These are phyloP conservation scores for Bombyx mandarina DNA, from an alignment of 1,140 invertebrate species.

Conservation along the genomic window DNA sequence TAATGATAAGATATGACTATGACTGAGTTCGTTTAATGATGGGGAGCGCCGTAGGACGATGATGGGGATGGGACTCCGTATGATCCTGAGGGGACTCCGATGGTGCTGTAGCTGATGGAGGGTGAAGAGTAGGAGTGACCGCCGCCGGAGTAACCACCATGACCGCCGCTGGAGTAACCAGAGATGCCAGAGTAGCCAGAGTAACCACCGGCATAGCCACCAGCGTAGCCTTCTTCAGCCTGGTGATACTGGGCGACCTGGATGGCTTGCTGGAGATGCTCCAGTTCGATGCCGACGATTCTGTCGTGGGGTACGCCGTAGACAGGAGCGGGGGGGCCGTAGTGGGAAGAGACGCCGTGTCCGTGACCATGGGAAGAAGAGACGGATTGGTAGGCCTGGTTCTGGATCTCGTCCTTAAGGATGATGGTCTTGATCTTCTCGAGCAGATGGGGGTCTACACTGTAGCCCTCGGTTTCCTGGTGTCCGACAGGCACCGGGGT, in stretches of 20 bases:
- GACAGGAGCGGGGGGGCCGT: constrained; percentile 71
- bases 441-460: constrained; percentile 82
- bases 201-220: constrained; percentile 47
- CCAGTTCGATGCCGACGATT: constrained; percentile 76
- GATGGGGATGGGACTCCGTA: constrained; percentile 64
- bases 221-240: constrained; percentile 56
- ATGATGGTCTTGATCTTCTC: constrained; percentile 87
- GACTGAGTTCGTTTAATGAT: constrained; percentile 48
- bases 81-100: constrained; percentile 61
- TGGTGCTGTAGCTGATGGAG: constrained; percentile 50
- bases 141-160: constrained; percentile 36
- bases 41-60: constrained; percentile 60
- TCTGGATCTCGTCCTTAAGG: constrained; percentile 82
- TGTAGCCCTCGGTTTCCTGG: constrained; percentile 82
- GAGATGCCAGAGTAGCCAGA: constrained; percentile 27
- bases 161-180: constrained; percentile 15
- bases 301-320: constrained; percentile 73
- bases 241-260: constrained; percentile 78
- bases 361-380: constrained; percentile 51
- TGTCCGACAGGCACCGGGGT: constrained; percentile 79
- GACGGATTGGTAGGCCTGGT: constrained; percentile 61
- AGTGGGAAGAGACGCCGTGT: constrained; percentile 69
- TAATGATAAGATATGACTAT: constrained; percentile 55
- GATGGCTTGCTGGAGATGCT: constrained; percentile 76
- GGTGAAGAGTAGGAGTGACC: constrained; percentile 39